phyloP scores from a whole-genome alignment of 2,113 vertebrate species.

The Mesoclemmys tuberculata region DNA sequence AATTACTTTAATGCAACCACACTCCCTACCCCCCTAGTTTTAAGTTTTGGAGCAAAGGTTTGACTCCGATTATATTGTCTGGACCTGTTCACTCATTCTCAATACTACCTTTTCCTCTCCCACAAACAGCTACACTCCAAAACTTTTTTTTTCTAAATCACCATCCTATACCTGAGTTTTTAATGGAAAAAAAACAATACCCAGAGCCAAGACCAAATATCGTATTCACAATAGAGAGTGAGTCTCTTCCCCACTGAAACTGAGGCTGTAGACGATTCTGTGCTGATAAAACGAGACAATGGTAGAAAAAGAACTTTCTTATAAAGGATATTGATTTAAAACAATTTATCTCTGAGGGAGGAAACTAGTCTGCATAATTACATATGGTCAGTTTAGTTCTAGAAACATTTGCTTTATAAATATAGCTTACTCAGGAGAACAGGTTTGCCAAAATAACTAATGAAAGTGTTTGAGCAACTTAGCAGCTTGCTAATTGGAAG shows the following conservation, averaged over 20 bases:
- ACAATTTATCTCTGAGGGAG: slow-evolving; percentile 69
- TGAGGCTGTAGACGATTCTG: slow-evolving; percentile 57
- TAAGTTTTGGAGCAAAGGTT: neutral
- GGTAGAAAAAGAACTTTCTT: slow-evolving; percentile 43
- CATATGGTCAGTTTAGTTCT: slow-evolving; percentile 61
- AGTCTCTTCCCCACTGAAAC: slow-evolving; percentile 43
- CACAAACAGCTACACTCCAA: neutral
- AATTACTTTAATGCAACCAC: neutral
- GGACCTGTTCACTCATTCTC: neutral
- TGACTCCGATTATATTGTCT: neutral
- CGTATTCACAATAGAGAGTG: slow-evolving; percentile 55
- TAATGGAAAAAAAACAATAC: neutral
- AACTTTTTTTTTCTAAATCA: slow-evolving; percentile 20
- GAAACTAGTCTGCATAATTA: slow-evolving; percentile 64
- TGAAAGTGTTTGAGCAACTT: slow-evolving; percentile 68
- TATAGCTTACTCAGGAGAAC: slow-evolving; percentile 49
- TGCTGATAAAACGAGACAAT: slow-evolving; percentile 54
- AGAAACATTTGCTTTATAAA: slow-evolving; percentile 64
- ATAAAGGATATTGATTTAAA: slow-evolving; percentile 62
- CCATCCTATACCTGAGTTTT: neutral
- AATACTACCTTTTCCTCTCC: neutral
- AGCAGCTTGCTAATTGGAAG: slow-evolving; percentile 68
- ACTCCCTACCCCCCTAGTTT: neutral
- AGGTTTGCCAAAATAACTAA: slow-evolving; percentile 67
- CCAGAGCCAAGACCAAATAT: slow-evolving; percentile 51